A percentile compares a stretch with the other conserved stretches of the same genome.
Evolutionary conservation across 2,113 vertebrate species (phyloP).

Genomic region (Gadus macrocephalus): DNA sequence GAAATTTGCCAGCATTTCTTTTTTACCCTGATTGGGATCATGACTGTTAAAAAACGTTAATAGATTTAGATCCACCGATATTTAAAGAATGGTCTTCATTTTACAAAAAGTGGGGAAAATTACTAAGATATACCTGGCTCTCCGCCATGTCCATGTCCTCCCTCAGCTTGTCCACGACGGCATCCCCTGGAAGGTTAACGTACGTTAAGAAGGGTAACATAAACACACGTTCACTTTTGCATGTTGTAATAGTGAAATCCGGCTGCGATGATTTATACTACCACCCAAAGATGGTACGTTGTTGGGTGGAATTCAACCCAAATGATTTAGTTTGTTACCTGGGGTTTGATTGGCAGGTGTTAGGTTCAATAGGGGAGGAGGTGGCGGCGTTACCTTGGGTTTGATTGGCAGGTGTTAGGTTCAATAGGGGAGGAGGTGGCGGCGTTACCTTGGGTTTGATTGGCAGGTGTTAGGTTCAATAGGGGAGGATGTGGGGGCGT

Average conservation of each 20-base stretch:
- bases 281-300: too few relatives aligned
- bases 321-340: slow-evolving; percentile 35
- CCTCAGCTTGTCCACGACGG: slow-evolving; percentile 67
- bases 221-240: too few relatives aligned
- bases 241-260: neutral
- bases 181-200: slow-evolving; percentile 70
- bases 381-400: slow-evolving; percentile 40
- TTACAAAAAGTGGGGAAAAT: neutral
- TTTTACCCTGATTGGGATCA: neutral
- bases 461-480: too few relatives aligned
- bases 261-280: neutral
- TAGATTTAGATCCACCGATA: neutral
- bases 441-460: slow-evolving; percentile 43
- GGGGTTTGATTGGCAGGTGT: slow-evolving; percentile 9
- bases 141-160: slow-evolving; percentile 82
- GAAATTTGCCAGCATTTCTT: too few relatives aligned
- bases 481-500: neutral
- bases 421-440: neutral
- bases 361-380: neutral
- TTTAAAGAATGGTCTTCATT: neutral
- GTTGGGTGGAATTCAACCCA: too few relatives aligned
- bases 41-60: neutral
- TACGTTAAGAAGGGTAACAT: neutral
- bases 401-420: neutral
- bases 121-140: slow-evolving; percentile 75